These are phyloP conservation scores for Lithophane ornitopus DNA, from an alignment of 2,888 invertebrate species.

Conservation along the genomic window DNA sequence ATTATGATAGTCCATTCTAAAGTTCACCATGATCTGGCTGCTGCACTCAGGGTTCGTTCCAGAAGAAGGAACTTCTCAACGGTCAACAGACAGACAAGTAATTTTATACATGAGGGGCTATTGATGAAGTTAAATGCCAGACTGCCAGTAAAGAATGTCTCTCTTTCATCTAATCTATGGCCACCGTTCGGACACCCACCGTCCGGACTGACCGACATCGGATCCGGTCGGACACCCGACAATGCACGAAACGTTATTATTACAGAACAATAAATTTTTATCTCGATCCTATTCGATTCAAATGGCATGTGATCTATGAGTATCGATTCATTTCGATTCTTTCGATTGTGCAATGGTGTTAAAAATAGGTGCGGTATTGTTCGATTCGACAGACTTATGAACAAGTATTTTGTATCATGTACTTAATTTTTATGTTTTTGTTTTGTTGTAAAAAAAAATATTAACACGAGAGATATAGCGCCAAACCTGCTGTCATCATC, in stretches of 20 bases:
- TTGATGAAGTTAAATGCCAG: background rate
- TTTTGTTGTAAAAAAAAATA: background rate
- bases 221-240: slow-evolving; percentile 62
- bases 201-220: slow-evolving; percentile 62
- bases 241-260: slow-evolving; percentile 65
- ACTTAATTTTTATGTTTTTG: background rate
- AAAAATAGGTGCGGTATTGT: slow-evolving; percentile 36
- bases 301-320: slow-evolving; percentile 65
- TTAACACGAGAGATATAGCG: background rate
- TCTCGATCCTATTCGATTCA: slow-evolving; percentile 60
- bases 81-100: too few relatives aligned
- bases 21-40: too few relatives aligned
- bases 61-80: too few relatives aligned
- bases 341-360: slow-evolving; percentile 48
- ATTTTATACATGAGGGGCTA: too few relatives aligned
- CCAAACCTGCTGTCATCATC: background rate
- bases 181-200: slow-evolving; percentile 66
- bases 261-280: slow-evolving; percentile 65
- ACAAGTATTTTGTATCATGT: slow-evolving; percentile 1
- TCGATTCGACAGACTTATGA: slow-evolving; percentile 13
- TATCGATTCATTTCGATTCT: slow-evolving; percentile 40
- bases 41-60: too few relatives aligned
- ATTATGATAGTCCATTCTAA: too few relatives aligned
- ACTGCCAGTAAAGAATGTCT: slow-evolving; percentile 2
- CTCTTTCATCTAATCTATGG: slow-evolving; percentile 35